Evolutionary conservation across 2,888 invertebrate species (phyloP).

Genomic region (Andricus curvator): DNA sequence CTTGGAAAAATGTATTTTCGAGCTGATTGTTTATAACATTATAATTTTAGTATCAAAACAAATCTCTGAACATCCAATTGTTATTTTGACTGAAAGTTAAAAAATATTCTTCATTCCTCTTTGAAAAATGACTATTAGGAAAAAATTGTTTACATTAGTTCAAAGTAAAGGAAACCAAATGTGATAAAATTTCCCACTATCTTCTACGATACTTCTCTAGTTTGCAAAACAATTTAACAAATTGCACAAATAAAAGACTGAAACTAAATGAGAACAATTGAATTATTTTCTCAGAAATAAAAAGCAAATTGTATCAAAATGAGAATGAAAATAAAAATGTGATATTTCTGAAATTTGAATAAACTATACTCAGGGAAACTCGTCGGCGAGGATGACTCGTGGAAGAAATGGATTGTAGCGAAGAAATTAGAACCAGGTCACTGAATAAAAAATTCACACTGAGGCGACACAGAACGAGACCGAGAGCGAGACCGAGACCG

Average conservation of each 20-base stretch:
- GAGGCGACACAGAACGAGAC: conserved; percentile 13
- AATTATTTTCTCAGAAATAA: neutral
- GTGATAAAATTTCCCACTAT: neutral
- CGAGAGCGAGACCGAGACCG: neutral
- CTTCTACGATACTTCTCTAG: neutral
- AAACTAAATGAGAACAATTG: neutral
- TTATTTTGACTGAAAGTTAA: too few species aligned
- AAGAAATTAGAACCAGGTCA: conserved; percentile 13
- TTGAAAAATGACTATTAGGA: neutral
- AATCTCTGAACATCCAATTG: neutral
- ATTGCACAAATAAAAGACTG: neutral
- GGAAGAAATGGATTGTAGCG: conserved; percentile 6
- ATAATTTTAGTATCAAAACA: neutral
- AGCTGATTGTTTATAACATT: too few species aligned
- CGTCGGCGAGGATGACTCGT: neutral
- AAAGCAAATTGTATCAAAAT: neutral
- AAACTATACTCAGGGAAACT: conserved; percentile 25
- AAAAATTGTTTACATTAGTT: neutral
- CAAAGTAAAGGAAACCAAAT: too few species aligned
- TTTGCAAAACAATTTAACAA: neutral
- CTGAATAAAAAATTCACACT: conserved; percentile 20
- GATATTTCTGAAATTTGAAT: neutral
- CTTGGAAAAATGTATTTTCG: too few species aligned
- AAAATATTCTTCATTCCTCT: neutral
- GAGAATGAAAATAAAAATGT: too few species aligned